These are phyloP conservation scores for Zosterops lateralis DNA, from an alignment of 2,113 vertebrate species.

Conservation along the genomic window DNA sequence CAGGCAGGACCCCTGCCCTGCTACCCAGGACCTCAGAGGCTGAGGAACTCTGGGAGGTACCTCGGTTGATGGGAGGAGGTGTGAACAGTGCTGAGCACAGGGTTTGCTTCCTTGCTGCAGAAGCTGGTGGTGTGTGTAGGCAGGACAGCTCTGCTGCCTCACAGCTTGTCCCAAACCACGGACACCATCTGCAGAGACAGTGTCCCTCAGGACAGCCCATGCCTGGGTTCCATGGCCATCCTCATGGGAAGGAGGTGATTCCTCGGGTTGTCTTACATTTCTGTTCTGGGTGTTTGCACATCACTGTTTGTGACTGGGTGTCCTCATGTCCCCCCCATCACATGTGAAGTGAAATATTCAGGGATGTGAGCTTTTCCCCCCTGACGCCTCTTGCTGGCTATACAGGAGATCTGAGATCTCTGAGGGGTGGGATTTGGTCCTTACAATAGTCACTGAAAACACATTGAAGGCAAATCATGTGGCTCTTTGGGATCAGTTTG, in stretches of 20 bases:
- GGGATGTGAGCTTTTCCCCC: neutral
- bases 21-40: constrained; percentile 65
- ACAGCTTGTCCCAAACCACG: accelerated
- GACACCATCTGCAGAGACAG: accelerated
- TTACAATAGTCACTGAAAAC: neutral
- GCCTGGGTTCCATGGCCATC: accelerated
- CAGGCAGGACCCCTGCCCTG: constrained; percentile 59
- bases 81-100: neutral
- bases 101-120: accelerated
- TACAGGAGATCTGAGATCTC: neutral
- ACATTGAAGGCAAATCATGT: neutral
- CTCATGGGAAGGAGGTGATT: neutral
- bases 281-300: neutral
- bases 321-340: accelerated
- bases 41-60: neutral
- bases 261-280: neutral
- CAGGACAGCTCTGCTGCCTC: accelerated
- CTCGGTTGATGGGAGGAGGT: neutral
- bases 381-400: neutral
- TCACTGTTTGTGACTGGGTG: neutral
- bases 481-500: neutral
- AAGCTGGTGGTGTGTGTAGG: neutral
- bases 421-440: neutral
- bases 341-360: neutral
- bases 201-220: accelerated